Base-by-base conservation (phyloP, 2,797 vertebrate genomes). In the Ficedula albicollis region DNA sequence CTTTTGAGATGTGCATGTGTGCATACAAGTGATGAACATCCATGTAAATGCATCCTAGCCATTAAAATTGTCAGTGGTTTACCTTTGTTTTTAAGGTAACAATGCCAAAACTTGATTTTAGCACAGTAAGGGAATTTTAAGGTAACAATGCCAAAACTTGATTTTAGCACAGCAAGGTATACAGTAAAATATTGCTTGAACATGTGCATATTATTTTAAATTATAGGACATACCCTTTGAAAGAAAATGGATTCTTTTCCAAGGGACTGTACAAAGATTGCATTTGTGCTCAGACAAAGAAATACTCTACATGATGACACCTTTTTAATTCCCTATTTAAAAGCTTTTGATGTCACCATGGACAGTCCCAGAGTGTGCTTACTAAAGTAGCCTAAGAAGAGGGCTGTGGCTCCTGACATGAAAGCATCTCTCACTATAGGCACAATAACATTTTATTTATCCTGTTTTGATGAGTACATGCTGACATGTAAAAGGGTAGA, bases 401-500 rank as follows among this genome's bases (percentile, higher is more conserved):
- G 56, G 22, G 34, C 56, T 93, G 41, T 74, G 67, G 44, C 10
- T 93, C 88, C 82, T 93, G 79, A 87, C 79, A 91, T 64, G 67
- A 80, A 93, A 95, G 93, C 41, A 46, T 68, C 66, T 67, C 59
- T 86, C 59, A 63, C 52, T 73, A 22, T 26, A 88, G 59, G 25
- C 69, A 95, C 25, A 87, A 44, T 68, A 96, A 69, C 46, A 75
- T 89, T 93, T 92, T 82, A 86, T 84, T 96, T 94, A 77, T 58
- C 74, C 46, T 56, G 6, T 84, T 95, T 93, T 90, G 87, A 93
- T 67, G 41, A 82, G 43, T 66, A 77, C 39, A 46, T 73, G 43
- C 29, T 94, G 91, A 93, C 76, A 90, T 88, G 84, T 78, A 84
- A 89, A 91, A 87, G 52, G 44, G 30, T 14, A 89, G 44, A 88